These are phyloP conservation scores for Stichodactyla helianthus DNA, from an alignment of 64 coral and sea anemone species.

Conservation along the genomic window DNA sequence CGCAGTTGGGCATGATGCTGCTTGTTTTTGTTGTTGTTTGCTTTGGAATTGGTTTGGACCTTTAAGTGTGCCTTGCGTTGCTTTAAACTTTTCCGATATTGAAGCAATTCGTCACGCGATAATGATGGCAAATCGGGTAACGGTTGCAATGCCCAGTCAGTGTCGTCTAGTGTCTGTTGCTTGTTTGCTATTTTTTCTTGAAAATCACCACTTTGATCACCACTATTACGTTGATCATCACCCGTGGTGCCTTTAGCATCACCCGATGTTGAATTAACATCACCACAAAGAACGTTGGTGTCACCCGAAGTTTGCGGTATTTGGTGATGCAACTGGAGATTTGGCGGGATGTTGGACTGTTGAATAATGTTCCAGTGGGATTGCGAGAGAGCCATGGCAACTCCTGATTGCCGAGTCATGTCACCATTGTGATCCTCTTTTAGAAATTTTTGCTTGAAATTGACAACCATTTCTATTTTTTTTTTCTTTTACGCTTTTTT, in stretches of 20 bases:
- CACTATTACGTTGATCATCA: background rate
- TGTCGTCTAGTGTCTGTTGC: background rate
- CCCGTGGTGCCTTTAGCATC: background rate
- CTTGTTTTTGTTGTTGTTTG: background rate
- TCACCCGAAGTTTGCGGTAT: background rate
- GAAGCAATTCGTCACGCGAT: background rate
- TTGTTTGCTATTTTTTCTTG: background rate
- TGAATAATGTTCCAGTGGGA: background rate
- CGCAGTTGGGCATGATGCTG: background rate
- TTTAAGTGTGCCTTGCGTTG: background rate
- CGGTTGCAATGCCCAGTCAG: background rate
- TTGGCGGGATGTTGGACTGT: background rate
- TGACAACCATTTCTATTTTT: background rate
- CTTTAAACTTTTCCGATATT: background rate
- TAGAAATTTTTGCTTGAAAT: background rate
- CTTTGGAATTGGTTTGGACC: background rate
- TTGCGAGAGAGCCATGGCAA: background rate
- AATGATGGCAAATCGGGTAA: background rate
- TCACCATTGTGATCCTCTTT: background rate
- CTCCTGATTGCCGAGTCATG: background rate
- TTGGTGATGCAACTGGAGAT: background rate
- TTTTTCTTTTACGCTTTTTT: too few relatives aligned
- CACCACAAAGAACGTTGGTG: background rate
- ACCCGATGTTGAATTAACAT: background rate
- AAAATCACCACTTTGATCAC: constrained; percentile 8